Conservation (phyloP, 1,140 invertebrate species). For the Philotrypesis tridentata region DNA sequence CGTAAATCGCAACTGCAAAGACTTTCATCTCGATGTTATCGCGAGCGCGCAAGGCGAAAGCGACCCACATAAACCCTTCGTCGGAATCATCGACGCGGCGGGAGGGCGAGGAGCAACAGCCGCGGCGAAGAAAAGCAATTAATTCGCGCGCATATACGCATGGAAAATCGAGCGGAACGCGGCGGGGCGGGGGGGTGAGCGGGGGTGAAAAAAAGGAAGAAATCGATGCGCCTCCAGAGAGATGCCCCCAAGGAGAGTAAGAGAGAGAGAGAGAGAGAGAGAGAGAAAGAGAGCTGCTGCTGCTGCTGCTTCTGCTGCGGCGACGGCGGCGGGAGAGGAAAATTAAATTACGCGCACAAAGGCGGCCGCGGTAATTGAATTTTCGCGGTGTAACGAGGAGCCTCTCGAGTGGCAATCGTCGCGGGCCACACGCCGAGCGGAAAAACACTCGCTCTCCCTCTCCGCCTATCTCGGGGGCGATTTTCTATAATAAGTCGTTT, state of each 20-base stretch:
- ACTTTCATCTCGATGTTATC: no score
- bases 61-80: no score
- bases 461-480: no score
- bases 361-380: slow-evolving; percentile 7
- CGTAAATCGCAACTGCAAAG: no score
- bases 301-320: no score
- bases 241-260: background rate
- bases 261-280: no score
- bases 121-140: slow-evolving; percentile 15
- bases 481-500: no score
- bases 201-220: no score
- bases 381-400: background rate
- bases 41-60: no score
- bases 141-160: background rate
- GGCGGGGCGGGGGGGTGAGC: no score
- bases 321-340: background rate
- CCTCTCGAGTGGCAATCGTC: background rate
- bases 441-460: background rate
- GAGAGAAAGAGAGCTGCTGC: no score
- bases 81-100: no score
- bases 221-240: background rate
- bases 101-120: background rate
- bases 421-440: background rate
- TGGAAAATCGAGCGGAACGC: background rate
- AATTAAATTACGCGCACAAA: slow-evolving; percentile 15